Evolutionary conservation across 1,140 invertebrate genomes (phyloP), one percentile per base, ranked within the genome.

Genomic region (Drosophila kohkoa): DNA sequence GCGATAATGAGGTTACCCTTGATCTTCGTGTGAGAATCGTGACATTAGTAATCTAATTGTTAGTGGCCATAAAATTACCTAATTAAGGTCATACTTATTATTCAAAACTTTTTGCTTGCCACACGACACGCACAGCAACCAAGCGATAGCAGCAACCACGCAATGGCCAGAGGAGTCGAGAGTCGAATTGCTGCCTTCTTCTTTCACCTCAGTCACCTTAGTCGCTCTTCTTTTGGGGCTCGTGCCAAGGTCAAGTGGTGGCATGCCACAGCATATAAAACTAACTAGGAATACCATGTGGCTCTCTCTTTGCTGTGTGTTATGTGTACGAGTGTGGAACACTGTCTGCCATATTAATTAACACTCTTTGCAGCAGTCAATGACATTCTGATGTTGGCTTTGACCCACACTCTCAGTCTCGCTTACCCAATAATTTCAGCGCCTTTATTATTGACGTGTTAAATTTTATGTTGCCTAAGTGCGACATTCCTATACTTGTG

Each of bases 1-100:
- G 75, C 75, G 71, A 55, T 83, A 83, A 82, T 75, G 59, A 76
- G 75, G 67, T 15, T 58, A 1, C 28, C 32, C 66, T 35, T 38
- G 72, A 57, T 58, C 58, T 51, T 58, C 43, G 66, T 71, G 30
- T 57, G 65, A 68, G 73, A 66, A 46, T 82, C 83, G 76, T 87
- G 82, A 78, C 85, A 72, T 82, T 72, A 77, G 75, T 89, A 83
- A 89, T 89, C 86, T 89, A 85, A 89, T 89, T 89, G 81, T 85
- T 81, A 81, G 81, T 79, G 75, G 78, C 85, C 81, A 89, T 89
- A 85, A 89, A 89, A 89, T 89, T 89, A 89, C 88, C 85, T 89
- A 89, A 89, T 89, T 88, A 85, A 78, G 83, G 83, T 87, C 80
- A 82, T 80, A 87, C 80, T 87, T 87, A 83, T 77, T 87, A 87